Base-by-base conservation (phyloP, 64 coral and sea anemone genomes). In the Dendronephthya gigantea region DNA sequence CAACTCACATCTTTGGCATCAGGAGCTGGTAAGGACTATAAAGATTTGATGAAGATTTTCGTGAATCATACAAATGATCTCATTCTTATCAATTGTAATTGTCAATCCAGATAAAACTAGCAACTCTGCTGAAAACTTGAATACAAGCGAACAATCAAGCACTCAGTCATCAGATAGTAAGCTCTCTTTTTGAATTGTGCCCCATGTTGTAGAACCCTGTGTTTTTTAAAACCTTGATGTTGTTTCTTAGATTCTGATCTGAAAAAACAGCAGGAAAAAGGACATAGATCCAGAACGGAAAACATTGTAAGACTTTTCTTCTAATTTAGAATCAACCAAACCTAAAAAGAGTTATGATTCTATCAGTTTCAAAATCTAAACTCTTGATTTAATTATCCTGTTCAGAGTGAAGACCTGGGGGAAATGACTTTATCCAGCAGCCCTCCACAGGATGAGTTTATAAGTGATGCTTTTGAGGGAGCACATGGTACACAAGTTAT, bases 1-100 rank as follows among this genome's bases (percentile, higher is more conserved):
- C 94, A 97, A 40, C 87, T 97, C 19, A 97, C 94, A 11, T 93
- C 94, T 72, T 74, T 97, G 70, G 94, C 94, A 43, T 88, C 94
- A 22, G 33, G 84, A 41, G 86, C 70, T 82, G 68, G 90, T 91
- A 72, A 16, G 4, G 5, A 10, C 55, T 62, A 62, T 62, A n/a
- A 7, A 7, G 0, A 23, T n/a, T 62, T 62, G 19, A 27, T 62
- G 0, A n/a, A n/a, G n/a, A n/a, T n/a, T n/a, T n/a, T n/a, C n/a
- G n/a, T n/a, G n/a, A n/a, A n/a, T n/a, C n/a, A n/a, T n/a, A n/a
- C n/a, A n/a, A n/a, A n/a, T n/a, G n/a, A n/a, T n/a, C n/a, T n/a
- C n/a, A n/a, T n/a, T n/a, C n/a, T n/a, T n/a, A n/a, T n/a, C n/a
- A n/a, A n/a, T n/a, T n/a, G n/a, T n/a, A n/a, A n/a, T n/a, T n/a